Conservation (phyloP, 2,888 invertebrate genomes). For the Patella ulyssiponensis region DNA sequence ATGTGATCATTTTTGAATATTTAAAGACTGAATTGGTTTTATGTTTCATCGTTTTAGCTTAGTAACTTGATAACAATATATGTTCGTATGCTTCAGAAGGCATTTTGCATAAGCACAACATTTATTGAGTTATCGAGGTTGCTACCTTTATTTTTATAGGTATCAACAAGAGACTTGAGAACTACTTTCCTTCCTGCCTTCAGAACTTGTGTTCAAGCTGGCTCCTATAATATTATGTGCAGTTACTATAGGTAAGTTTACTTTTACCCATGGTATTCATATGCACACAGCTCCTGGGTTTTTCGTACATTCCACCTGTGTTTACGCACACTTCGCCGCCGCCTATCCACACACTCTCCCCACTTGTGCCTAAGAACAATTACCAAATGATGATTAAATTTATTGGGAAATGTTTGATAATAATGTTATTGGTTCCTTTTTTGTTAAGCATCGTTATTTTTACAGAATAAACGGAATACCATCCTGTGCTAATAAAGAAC, state of each 20-base stretch:
- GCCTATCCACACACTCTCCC: background rate
- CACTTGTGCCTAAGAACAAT: no score
- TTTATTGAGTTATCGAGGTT: background rate
- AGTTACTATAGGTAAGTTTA: slow-evolving; percentile 65
- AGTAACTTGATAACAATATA: no score
- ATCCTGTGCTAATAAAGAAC: slow-evolving; percentile 57
- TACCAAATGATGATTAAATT: no score
- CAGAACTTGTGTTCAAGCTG: slow-evolving; percentile 62
- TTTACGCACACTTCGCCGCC: background rate
- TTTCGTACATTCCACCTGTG: background rate
- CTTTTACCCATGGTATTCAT: background rate
- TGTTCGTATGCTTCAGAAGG: no score
- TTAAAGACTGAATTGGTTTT: no score
- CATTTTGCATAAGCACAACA: no score
- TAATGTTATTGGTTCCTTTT: no score
- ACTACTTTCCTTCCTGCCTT: slow-evolving; percentile 68
- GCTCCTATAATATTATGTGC: slow-evolving; percentile 69
- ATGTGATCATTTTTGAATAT: no score
- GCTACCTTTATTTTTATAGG: slow-evolving; percentile 42
- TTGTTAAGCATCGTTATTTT: background rate
- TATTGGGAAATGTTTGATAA: no score
- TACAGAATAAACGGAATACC: slow-evolving; percentile 63
- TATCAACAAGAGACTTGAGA: slow-evolving; percentile 60
- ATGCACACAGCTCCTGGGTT: no score
- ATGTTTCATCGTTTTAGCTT: no score